These are phyloP conservation scores for Drymonia ruficornis DNA, from an alignment of 2,888 invertebrate species.

Conservation along the genomic window DNA sequence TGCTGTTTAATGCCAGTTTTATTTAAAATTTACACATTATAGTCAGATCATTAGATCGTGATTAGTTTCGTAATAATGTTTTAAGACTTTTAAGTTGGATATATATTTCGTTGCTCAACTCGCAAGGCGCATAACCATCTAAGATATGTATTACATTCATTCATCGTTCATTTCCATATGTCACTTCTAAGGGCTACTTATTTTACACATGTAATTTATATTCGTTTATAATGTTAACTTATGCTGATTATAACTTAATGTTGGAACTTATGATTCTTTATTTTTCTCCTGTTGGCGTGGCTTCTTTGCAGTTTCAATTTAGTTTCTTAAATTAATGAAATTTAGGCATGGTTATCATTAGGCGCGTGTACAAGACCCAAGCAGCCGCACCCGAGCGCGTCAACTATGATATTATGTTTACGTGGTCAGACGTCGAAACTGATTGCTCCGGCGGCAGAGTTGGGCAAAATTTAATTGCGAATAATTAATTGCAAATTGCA, in stretches of 20 bases:
- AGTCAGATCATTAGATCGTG: constrained; percentile 26
- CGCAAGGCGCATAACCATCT: constrained; percentile 23
- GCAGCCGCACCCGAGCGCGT: no score
- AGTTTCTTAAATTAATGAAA: neutral
- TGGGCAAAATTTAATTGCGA: no score
- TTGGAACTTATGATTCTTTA: neutral
- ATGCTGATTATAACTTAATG: constrained; percentile 1
- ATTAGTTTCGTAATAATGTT: constrained; percentile 34
- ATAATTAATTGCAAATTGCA: no score
- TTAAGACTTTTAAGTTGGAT: constrained; percentile 10
- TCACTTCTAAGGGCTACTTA: constrained; percentile 20
- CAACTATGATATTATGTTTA: no score
- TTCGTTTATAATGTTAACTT: neutral
- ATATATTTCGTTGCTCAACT: constrained; percentile 26
- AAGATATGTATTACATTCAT: constrained; percentile 23
- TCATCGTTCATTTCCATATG: constrained; percentile 27
- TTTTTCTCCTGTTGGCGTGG: neutral
- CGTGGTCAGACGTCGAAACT: no score
- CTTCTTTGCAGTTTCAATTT: neutral
- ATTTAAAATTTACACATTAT: constrained; percentile 25
- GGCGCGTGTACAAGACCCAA: no score
- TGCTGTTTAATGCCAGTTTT: neutral
- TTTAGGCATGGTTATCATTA: no score
- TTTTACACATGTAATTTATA: constrained; percentile 17
- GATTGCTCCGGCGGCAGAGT: no score